Evolutionary conservation across 2,888 invertebrate species (phyloP), one percentile per base, ranked within the genome.

Genomic region (Sphaerophoria taeniata): DNA sequence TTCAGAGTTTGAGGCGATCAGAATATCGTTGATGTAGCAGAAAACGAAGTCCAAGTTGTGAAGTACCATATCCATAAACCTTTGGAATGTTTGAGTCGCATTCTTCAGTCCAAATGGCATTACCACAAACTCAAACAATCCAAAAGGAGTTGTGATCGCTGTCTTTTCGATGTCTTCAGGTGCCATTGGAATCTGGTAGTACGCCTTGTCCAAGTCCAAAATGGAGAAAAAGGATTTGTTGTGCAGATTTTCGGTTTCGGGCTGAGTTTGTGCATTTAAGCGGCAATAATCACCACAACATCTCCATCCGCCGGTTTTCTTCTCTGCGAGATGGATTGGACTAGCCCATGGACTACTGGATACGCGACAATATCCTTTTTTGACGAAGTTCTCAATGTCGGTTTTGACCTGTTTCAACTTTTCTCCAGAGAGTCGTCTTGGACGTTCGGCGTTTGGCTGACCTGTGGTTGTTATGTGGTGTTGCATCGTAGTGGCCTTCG

Each of bases 1-100:
- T 39, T 39, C 39, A 14, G 9, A 11, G 34, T 61, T 12, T 6
- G 63, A 63, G 31, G 47, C 11, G 7, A 63, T 11, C n/a, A 63
- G 12, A 1, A 63, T 45, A 14, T 63, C 63, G 31, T 63, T 47
- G 33, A 63, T 47, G 47, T 49, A 49, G 47, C 11, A 11, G n/a
- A 49, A 49, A 49, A 49, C 47, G 45, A 65, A 65, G 4, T n/a
- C 33, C 11, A 49, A n/a, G 0, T 16, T 34, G 47, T 33, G 6
- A 36, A 58, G 36, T 14, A 36, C 36, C 6, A 36, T n/a, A 14
- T 65, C 65, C 65, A 65, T 65, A 14, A 47, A 33, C n/a, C 65
- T 24, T 14, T 65, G 69, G 43, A 70, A 55, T n/a, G 69, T 56
- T 14, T 39, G 39, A 39, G 39, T 39, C 39, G 39, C 39, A 9